Percentiles rank a stretch among this genome's conserved stretches.
Conservation (phyloP, 2,888 invertebrate species). For the Disparrhopalites patrizii region DNA sequence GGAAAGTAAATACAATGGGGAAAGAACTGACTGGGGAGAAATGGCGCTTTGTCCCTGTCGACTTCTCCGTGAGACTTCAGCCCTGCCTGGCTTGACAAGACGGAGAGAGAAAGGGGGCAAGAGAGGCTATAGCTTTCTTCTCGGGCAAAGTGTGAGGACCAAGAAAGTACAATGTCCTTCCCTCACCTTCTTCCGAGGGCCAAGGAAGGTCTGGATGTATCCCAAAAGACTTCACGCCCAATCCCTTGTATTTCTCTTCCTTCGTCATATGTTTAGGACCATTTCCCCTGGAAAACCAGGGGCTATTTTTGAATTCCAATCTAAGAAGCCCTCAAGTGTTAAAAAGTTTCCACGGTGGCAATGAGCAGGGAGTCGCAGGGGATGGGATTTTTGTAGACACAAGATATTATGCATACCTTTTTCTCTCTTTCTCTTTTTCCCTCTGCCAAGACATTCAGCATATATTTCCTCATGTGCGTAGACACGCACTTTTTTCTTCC, state of each 20-base stretch:
- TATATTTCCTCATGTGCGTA: too few species aligned
- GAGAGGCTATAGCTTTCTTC: too few species aligned
- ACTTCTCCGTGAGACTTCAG: not conserved
- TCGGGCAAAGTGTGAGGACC: too few species aligned
- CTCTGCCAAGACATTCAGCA: not conserved
- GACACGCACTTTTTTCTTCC: too few species aligned
- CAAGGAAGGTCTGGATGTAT: too few species aligned
- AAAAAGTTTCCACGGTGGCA: slow-evolving; percentile 16
- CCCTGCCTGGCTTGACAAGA: slow-evolving; percentile 3
- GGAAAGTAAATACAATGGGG: slow-evolving; percentile 20
- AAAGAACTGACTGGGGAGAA: slow-evolving; percentile 1
- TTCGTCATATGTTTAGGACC: too few species aligned
- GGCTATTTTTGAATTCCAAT: slow-evolving; percentile 23
- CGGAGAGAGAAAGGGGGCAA: not conserved
- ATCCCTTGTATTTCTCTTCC: too few species aligned
- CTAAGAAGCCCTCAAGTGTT: slow-evolving; percentile 21
- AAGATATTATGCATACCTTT: not conserved
- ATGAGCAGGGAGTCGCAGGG: not conserved
- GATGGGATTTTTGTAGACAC: not conserved
- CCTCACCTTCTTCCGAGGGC: too few species aligned
- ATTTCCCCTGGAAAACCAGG: slow-evolving; percentile 19
- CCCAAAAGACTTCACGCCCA: too few species aligned
- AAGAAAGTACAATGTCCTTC: too few species aligned
- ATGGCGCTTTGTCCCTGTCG: slow-evolving; percentile 11
- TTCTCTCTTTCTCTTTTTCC: not conserved